phyloP scores from a whole-genome alignment of 2,888 invertebrate species.

The Volucella bombylans region DNA sequence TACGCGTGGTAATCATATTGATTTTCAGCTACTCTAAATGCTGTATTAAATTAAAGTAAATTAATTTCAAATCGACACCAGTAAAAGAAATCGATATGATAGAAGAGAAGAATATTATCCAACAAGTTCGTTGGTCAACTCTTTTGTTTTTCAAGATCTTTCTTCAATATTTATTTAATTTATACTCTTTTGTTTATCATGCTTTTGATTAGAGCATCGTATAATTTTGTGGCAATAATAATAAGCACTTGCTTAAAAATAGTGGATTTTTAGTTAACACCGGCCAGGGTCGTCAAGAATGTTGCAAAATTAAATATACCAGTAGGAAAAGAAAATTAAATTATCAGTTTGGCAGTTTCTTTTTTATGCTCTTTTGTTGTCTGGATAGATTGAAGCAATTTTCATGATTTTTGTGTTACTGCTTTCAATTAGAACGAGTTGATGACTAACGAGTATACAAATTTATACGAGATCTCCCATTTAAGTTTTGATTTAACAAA shows the following conservation, averaged over 20 bases:
- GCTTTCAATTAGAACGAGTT: constrained; percentile 7
- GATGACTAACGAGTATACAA: constrained; percentile 3
- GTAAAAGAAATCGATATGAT: not conserved
- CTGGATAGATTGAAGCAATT: constrained; percentile 15
- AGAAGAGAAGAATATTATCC: not conserved
- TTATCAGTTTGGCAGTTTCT: constrained; percentile 10
- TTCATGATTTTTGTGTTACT: constrained; percentile 3
- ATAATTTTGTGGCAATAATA: constrained; percentile 48
- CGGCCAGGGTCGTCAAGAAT: constrained; percentile 33
- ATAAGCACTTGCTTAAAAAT: constrained; percentile 49
- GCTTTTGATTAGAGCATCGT: constrained; percentile 50
- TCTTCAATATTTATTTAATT: constrained; percentile 15
- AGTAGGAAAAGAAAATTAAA: constrained; percentile 14
- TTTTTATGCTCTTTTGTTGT: constrained; percentile 18
- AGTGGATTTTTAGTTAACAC: constrained; percentile 34
- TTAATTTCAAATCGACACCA: constrained; percentile 20
- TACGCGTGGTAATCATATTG: constrained; percentile 14
- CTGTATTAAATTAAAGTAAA: constrained; percentile 18
- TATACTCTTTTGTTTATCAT: constrained; percentile 13
- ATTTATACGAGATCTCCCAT: too few relatives aligned
- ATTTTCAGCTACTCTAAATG: not conserved
- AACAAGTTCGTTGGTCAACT: not conserved
- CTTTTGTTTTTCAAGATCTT: constrained; percentile 18
- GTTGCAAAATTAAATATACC: not conserved
- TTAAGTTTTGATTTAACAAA: too few relatives aligned